Base-by-base conservation (phyloP, 2,113 vertebrate species). In the Scomber colias region DNA sequence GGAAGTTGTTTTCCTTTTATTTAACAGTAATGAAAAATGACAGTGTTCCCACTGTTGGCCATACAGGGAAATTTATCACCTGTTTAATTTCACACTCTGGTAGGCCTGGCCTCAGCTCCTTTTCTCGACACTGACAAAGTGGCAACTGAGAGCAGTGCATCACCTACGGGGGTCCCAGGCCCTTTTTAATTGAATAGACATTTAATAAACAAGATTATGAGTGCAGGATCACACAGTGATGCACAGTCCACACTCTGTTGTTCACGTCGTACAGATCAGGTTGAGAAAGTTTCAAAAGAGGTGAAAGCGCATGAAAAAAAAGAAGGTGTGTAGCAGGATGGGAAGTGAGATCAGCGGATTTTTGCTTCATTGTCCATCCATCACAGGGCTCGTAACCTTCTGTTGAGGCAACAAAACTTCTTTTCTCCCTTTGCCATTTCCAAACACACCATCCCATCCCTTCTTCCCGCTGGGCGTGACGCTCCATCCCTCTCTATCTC, bases 31-130 rank as follows among this genome's bases (percentile, higher is more conserved):
- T 93, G 95, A 95, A 95, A 94, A 96, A 91, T 92, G 94, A 93
- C 78, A 88, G 82, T 83, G 61, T 87, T 91, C 84, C 77, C 72
- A 89, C 84, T 46, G 64, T 92, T 90, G 90, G 88, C 90, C 87
- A 77, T 89, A 91, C 87, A 64, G 85, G 90, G 90, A 93, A 90
- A 94, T 94, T 92, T 92, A 93, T 93, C 91, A 78, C 92, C 91
- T 95, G 93, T 95, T 96, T 96, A 91, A 95, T 97, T 96, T 96
- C 95, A 95, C 95, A 92, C 94, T 91, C 80, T 79, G 90, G 83
- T 83, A 87, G 77, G 70, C 85, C 85, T 87, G 76, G 81, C 88
- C 92, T 92, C 81, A 84, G 88, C 91, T 85, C 86, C 91, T 84
- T 91, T 88, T 79, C 75, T 82, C 82, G 89, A 94, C 93, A 89